Evolutionary conservation across 2,888 invertebrate genomes (phyloP), one percentile per base, ranked within the genome.

Genomic region (Philaethria dido): DNA sequence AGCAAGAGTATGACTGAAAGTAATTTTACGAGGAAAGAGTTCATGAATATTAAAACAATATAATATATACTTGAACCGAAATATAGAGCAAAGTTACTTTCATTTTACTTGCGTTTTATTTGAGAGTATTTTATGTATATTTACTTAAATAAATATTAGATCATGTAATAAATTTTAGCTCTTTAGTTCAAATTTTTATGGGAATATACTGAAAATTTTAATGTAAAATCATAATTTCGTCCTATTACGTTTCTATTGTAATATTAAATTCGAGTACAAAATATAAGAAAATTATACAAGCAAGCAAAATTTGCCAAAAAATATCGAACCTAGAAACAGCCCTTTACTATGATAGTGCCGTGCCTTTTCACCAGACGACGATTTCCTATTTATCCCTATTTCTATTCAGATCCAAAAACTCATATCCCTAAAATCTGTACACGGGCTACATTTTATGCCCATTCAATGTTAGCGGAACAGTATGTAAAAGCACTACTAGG

Each of bases 41-140:
- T 57, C 22, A 22, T 57, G 22, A 42, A 57, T 57, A 57, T 57
- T 57, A 57, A 57, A 57, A 57, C 42, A 57, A 57, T 57, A 42
- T 22, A 22, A 57, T 42, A 42, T n/a, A n/a, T 57, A 42, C 42
- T 42, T 22, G 42, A 25, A 42, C 5, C n/a, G 39, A 20, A 42
- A 57, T 25, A n/a, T 25, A 42, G 42, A 1, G 16, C 42, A n/a
- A 22, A 20, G n/a, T 22, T 42, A 57, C 22, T 42, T 42, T 42
- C n/a, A 22, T 57, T 42, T 42, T 42, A 57, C 42, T 57, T 57
- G 11, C 9, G n/a, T 14, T 57, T 18, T 39, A 57, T 39, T 57
- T 39, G 14, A 39, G 55, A 25, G 16, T 13, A 42, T 42, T 42
- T 22, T 25, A 42, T 42, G 42, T 57, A 0, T 57, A 57, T 11